Percentiles rank a stretch among this genome's conserved stretches.
phyloP scores from a whole-genome alignment of 1,140 invertebrate genomes.

The Cotesia typhae region DNA sequence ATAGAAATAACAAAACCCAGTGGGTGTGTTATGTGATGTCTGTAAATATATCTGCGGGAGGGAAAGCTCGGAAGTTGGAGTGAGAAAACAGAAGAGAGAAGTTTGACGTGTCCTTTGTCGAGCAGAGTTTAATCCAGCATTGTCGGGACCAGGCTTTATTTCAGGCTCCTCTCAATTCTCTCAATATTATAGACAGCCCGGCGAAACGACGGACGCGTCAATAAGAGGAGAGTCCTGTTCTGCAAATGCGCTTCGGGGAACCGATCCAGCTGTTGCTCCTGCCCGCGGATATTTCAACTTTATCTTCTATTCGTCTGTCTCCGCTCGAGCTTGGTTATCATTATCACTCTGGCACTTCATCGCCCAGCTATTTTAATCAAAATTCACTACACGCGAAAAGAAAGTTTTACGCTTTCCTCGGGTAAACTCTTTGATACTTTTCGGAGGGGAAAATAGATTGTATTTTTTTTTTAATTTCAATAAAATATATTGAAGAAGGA shows the following conservation, averaged over 20 bases:
- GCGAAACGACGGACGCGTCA: conserved; percentile 49
- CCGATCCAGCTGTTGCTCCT: conserved; percentile 65
- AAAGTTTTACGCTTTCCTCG: conserved; percentile 26
- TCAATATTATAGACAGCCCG: no score
- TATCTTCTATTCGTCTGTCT: conserved; percentile 8
- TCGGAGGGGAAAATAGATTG: no score
- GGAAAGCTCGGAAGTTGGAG: background rate
- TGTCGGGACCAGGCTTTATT: conserved; percentile 54
- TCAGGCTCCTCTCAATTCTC: conserved; percentile 17
- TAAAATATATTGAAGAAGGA: no score
- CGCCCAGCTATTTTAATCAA: conserved; percentile 66
- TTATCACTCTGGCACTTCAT: no score
- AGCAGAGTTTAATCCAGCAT: conserved; percentile 62
- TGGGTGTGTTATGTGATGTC: background rate
- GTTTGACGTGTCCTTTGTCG: conserved; percentile 53
- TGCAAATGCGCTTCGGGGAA: conserved; percentile 66
- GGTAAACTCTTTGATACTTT: conserved; percentile 50
- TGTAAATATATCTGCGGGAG: conserved; percentile 14
- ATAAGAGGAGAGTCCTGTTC: conserved; percentile 66
- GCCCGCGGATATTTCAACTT: conserved; percentile 30
- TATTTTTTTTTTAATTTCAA: no score
- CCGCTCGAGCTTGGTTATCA: conserved; percentile 31
- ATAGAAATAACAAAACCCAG: background rate
- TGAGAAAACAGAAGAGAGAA: background rate
- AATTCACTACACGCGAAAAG: conserved; percentile 41